Evolutionary conservation across 2,113 vertebrate species (phyloP), one percentile per base, ranked within the genome.

Genomic region (Ciconia maguari): DNA sequence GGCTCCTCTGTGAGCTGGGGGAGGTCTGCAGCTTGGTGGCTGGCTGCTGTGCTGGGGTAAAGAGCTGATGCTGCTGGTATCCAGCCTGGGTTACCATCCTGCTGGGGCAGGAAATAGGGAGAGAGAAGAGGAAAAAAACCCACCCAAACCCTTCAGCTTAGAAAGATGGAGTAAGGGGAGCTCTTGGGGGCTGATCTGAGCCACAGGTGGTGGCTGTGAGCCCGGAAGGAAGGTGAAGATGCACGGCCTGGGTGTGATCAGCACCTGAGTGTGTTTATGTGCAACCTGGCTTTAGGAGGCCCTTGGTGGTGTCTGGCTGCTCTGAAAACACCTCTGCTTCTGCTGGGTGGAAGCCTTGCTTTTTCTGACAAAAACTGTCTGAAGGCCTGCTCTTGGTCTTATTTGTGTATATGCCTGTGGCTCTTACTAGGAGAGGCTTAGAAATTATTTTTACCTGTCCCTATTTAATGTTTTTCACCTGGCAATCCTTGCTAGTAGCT

Each of bases 301-400:
- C 26, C 11, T 18, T 7, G 41, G 11, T 69, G 64, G 58, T 77
- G 41, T 19, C 20, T 79, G 46, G 15, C n/a, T 79, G 51, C 16
- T 92, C 69, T 69, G 62, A 16, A 41, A 76, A 16, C 3, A 5
- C 2, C 17, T 3, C 25, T 0, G 0, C 36, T n/a, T 29, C 5
- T 80, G 16, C 30, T 57, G 77, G 29, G 21, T 87, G 19, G 38
- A 46, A 49, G 7, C 13, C 10, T 57, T 52, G 20, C 2, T 14
- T 34, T 65, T 34, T 22, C 54, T 80, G 49, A 7, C 24, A 36
- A n/a, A 52, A 68, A 4, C 51, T 18, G 7, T 19, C 69, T 55
- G 46, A 36, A 62, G 38, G 46, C 11, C 25, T 70, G 25, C 5
- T 54, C 16, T 49, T 66, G 15, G 25, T 22, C 57, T 38, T 38